These are phyloP conservation scores for Pelecanus crispus DNA, from an alignment of 2,113 vertebrate genomes.

Conservation along the genomic window DNA sequence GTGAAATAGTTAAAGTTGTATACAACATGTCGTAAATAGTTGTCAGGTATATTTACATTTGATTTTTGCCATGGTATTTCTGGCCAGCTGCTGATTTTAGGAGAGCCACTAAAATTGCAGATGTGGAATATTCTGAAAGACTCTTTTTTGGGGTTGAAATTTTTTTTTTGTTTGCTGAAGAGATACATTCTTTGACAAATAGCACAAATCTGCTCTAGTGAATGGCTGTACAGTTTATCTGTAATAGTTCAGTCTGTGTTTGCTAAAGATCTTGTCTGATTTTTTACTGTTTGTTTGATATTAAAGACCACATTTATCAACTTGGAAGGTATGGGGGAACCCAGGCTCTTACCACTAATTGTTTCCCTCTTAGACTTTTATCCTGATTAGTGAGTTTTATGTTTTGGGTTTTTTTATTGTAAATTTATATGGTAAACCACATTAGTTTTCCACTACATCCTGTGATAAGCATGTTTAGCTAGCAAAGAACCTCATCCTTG, in stretches of 20 bases:
- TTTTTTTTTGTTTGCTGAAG: not conserved
- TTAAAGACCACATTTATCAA: not conserved
- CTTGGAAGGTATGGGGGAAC: not conserved
- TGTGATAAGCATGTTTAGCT: conserved; percentile 55
- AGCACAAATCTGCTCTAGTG: not conserved
- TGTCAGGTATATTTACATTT: not conserved
- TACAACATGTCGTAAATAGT: not conserved
- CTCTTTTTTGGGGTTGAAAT: not conserved
- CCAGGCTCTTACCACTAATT: not conserved
- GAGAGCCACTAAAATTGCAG: not conserved
- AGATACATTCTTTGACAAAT: not conserved
- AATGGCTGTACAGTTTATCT: not conserved
- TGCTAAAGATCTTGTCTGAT: not conserved
- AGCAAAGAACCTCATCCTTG: conserved; percentile 54
- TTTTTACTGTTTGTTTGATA: not conserved
- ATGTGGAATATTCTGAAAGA: not conserved
- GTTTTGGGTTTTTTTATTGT: not conserved
- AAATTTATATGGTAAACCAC: not conserved
- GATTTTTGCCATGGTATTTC: not conserved
- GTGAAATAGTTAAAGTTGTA: not conserved
- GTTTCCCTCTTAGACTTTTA: not conserved
- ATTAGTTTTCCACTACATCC: not conserved
- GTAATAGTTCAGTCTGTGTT: not conserved
- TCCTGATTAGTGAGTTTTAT: not conserved
- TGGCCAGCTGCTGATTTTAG: not conserved